Conservation (phyloP, 2,888 invertebrate genomes). For the Pecten maximus region DNA sequence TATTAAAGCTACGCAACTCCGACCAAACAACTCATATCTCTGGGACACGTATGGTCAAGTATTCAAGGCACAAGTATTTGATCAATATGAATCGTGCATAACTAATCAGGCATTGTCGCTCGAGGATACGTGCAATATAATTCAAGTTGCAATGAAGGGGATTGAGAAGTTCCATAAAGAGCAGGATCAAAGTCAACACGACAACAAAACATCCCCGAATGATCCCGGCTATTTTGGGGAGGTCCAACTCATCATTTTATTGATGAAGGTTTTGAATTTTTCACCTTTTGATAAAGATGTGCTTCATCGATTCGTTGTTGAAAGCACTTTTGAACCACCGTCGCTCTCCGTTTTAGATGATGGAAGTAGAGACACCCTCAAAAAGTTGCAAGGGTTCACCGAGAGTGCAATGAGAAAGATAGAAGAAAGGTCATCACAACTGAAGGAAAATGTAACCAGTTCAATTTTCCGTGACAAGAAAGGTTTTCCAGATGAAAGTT, state of each 20-base stretch:
- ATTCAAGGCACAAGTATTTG: constrained; percentile 60
- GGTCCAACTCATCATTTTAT: constrained; percentile 57
- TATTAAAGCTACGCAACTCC: constrained; percentile 57
- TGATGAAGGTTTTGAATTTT: constrained; percentile 63
- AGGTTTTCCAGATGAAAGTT: not conserved
- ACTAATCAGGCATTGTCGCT: constrained; percentile 48
- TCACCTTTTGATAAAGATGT: constrained; percentile 47
- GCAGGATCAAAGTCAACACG: constrained; percentile 61
- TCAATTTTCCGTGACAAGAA: not conserved
- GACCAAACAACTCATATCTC: constrained; percentile 67
- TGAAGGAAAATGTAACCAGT: constrained; percentile 53
- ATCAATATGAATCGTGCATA: constrained; percentile 37
- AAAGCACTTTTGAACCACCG: constrained; percentile 50
- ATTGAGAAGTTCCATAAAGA: constrained; percentile 63
- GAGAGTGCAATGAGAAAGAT: constrained; percentile 58
- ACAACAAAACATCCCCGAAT: constrained; percentile 55
- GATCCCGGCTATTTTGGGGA: constrained; percentile 70
- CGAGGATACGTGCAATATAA: constrained; percentile 55
- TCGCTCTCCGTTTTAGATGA: constrained; percentile 50
- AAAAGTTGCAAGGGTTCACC: constrained; percentile 53
- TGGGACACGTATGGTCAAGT: constrained; percentile 73
- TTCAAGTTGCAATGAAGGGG: constrained; percentile 58
- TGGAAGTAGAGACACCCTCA: constrained; percentile 53
- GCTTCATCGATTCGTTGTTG: constrained; percentile 61
- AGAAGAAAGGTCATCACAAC: constrained; percentile 62